Evolutionary conservation across 2,888 invertebrate genomes (phyloP).

Genomic region (Heliconius erato): DNA sequence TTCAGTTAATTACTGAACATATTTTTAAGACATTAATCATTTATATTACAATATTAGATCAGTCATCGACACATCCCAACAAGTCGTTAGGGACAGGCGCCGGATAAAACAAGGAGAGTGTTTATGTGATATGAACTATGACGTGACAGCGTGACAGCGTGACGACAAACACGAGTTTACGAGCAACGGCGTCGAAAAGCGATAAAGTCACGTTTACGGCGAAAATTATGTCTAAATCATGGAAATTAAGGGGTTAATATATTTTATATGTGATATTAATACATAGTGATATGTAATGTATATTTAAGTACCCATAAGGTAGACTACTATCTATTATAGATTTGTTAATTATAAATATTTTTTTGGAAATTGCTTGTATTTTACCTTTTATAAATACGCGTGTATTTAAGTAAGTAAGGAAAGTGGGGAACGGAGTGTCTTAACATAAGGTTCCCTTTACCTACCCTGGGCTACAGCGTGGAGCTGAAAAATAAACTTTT

Average conservation of each 20-base stretch:
- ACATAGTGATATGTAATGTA: too few relatives aligned
- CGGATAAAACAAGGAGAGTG: conserved; percentile 23
- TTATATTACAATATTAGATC: conserved; percentile 22
- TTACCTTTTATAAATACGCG: too few relatives aligned
- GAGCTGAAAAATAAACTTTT: too few relatives aligned
- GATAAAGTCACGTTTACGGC: conserved; percentile 16
- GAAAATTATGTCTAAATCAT: conserved; percentile 23
- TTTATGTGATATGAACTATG: conserved; percentile 31
- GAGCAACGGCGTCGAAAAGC: conserved; percentile 30
- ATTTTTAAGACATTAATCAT: conserved; percentile 15
- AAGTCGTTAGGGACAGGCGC: conserved; percentile 31
- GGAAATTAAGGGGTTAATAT: conserved; percentile 12
- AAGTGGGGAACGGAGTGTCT: too few relatives aligned
- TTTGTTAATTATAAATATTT: too few relatives aligned
- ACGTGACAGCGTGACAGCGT: conserved; percentile 27
- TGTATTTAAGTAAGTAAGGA: too few relatives aligned
- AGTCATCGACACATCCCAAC: conserved; percentile 18
- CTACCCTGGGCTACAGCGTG: too few relatives aligned
- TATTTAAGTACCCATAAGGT: too few relatives aligned
- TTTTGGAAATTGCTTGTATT: too few relatives aligned
- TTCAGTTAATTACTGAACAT: conserved; percentile 1
- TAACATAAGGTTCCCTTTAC: too few relatives aligned
- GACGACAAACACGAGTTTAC: conserved; percentile 35
- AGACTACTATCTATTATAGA: too few relatives aligned
- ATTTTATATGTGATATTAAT: background rate